Evolutionary conservation across 53 echinoderm and acorn worm genomes (phyloP).

Genomic region (Astropecten irregularis): DNA sequence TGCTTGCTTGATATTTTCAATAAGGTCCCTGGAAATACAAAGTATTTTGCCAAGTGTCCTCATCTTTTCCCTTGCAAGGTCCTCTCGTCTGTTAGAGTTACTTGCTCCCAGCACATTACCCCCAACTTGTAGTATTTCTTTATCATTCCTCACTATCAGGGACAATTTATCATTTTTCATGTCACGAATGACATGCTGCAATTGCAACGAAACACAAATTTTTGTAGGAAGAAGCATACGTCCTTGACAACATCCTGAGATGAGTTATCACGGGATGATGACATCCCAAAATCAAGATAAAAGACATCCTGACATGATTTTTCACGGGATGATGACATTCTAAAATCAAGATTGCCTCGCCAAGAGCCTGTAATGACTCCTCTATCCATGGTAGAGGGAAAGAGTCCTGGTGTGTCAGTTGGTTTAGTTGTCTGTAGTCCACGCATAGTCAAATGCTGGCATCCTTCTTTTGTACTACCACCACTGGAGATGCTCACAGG

Average conservation of each 20-base stretch:
- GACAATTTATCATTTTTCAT: slow-evolving; percentile 33
- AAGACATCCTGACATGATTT: no score
- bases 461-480: slow-evolving; percentile 50
- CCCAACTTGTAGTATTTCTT: no score
- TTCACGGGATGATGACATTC: no score
- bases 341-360: slow-evolving; percentile 13
- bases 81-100: slow-evolving; percentile 27
- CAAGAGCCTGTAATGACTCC: slow-evolving; percentile 41
- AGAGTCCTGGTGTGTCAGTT: slow-evolving; percentile 35
- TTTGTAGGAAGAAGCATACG: slow-evolving; percentile 11
- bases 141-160: slow-evolving; percentile 38
- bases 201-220: neutral
- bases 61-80: no score
- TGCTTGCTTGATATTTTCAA: slow-evolving; percentile 31
- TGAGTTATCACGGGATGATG: no score
- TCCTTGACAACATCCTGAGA: slow-evolving; percentile 46
- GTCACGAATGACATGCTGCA: neutral
- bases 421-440: slow-evolving; percentile 25
- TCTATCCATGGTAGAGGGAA: slow-evolving; percentile 25
- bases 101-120: slow-evolving; percentile 14
- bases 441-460: slow-evolving; percentile 1
- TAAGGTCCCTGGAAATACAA: no score
- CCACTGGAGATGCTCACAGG: slow-evolving; percentile 54
- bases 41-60: no score
- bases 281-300: no score